phyloP scores from a whole-genome alignment of 2,797 vertebrate genomes.

The Dryobates pubescens region DNA sequence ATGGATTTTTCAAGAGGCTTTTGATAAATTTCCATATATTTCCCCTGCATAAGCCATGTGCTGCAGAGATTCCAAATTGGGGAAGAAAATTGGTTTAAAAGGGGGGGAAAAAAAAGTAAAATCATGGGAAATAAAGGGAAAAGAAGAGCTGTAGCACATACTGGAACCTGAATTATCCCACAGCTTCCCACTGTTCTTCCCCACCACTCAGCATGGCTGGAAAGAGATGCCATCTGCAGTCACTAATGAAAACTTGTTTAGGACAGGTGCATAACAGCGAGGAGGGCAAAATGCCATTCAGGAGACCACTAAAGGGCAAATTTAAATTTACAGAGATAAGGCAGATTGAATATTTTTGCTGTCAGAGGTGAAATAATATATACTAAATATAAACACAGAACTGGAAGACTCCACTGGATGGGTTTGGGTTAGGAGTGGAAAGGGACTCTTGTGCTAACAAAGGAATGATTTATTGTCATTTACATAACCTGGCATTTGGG shows the following conservation, averaged over 20 bases:
- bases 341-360: conserved; percentile 43
- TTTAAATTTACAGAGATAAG: conserved; percentile 5
- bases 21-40: conserved; percentile 61
- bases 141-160: not conserved
- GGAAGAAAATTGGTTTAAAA: conserved; percentile 8
- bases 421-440: not conserved
- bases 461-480: conserved; percentile 52
- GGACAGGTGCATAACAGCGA: conserved; percentile 45
- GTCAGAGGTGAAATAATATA: not conserved
- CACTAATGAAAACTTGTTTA: conserved; percentile 63
- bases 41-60: conserved; percentile 20
- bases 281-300: conserved; percentile 45
- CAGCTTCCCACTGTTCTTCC: conserved; percentile 53
- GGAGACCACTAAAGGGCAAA: conserved; percentile 42
- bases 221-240: conserved; percentile 56
- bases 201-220: not conserved
- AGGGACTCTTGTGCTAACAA: conserved; percentile 35
- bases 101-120: not conserved
- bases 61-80: not conserved
- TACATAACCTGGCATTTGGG: conserved; percentile 59
- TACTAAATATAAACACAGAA: not conserved
- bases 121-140: conserved; percentile 19
- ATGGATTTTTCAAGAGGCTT: conserved; percentile 63
- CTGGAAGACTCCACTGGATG: not conserved
- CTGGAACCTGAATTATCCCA: conserved; percentile 18